A percentile compares a stretch with the other conserved stretches of the same genome.
These are phyloP conservation scores for Tachystola acroxantha DNA, from an alignment of 2,888 invertebrate species.

Conservation along the genomic window DNA sequence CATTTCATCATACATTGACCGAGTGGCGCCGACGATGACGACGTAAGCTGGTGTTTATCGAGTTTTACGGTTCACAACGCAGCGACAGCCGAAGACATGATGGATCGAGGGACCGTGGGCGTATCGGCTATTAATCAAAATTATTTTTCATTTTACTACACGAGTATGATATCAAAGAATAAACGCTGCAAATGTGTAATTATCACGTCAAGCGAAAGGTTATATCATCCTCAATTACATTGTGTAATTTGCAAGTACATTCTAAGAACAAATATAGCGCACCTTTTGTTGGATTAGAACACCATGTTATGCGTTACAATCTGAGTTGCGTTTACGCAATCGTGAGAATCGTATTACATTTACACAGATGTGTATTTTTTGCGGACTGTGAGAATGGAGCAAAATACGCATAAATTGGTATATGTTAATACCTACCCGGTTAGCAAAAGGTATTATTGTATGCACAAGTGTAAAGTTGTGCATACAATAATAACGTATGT, in stretches of 20 bases:
- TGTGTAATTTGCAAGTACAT: slow-evolving; percentile 49
- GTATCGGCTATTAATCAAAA: slow-evolving; percentile 40
- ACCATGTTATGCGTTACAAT: slow-evolving; percentile 35
- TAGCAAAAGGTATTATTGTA: slow-evolving; percentile 1
- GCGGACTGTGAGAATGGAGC: slow-evolving; percentile 19
- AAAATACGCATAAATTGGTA: slow-evolving; percentile 5
- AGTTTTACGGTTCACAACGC: slow-evolving; percentile 6
- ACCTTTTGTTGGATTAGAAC: slow-evolving; percentile 54
- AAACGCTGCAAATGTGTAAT: slow-evolving; percentile 31
- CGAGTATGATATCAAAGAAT: slow-evolving; percentile 29
- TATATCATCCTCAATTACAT: slow-evolving; percentile 43
- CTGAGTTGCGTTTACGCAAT: slow-evolving; percentile 41
- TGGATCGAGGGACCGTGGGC: slow-evolving; percentile 38
- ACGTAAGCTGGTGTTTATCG: slow-evolving; percentile 30
- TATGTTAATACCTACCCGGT: background rate
- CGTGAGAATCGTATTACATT: slow-evolving; percentile 34
- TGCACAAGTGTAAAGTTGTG: slow-evolving; percentile 3
- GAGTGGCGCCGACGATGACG: slow-evolving; percentile 23
- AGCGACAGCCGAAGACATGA: slow-evolving; percentile 25
- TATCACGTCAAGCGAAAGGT: slow-evolving; percentile 45
- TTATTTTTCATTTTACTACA: slow-evolving; percentile 15
- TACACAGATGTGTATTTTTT: slow-evolving; percentile 26
- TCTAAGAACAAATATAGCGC: slow-evolving; percentile 50
- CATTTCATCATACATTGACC: slow-evolving; percentile 43
- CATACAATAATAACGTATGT: slow-evolving; percentile 1